Base-by-base conservation (phyloP, 2,888 invertebrate species). In the Scaptomyza cyrtandrae region DNA sequence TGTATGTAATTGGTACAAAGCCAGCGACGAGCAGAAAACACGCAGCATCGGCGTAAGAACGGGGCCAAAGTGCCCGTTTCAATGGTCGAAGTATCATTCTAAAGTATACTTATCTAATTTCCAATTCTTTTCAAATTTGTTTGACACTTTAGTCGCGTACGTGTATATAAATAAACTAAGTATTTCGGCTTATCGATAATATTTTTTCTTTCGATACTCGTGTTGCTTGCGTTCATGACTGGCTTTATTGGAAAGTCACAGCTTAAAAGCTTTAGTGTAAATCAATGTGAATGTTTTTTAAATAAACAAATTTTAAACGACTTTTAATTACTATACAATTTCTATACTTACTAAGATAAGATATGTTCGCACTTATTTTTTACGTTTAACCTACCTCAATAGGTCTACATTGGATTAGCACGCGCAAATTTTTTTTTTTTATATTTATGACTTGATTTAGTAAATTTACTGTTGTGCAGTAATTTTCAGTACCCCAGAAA, bases 1-100 rank as follows among this genome's bases (percentile, higher is more conserved):
- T 82, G 63, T 91, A 92, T 0, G 90, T 90, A 3, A 90, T 69
- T 6, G 92, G 92, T 37, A 92, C 89, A 37, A 90, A 90, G 0
- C 78, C 52, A 1, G 84, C 78, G 29, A 91, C 59, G 4, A 91
- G 78, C 41, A 90, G 14, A 35, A 89, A 86, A 54, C 91, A 91
- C 0, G 78, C 87, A 1, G 88, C 78, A 64, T 92, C 92, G 3
- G 87, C 68, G 1, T 82, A 7, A 6, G 84, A 75, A 1, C 80
- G 88, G 0, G 91, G 91, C 5, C 81, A 33, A 5, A 88, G 63
- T 6, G 29, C 60, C 10, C 67, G 68, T 16, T 57, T 39, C 16
- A 74, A 53, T n/a, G 87, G 60, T 1, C 89, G 80, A 13, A 85
- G 37, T 50, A 86, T 88, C 89, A 86, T 89, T 61, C 45, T 68